A percentile compares a stretch with the other conserved stretches of the same genome.
Conservation (phyloP, 2,888 invertebrate species). For the Caenorhabditis sp. region DNA sequence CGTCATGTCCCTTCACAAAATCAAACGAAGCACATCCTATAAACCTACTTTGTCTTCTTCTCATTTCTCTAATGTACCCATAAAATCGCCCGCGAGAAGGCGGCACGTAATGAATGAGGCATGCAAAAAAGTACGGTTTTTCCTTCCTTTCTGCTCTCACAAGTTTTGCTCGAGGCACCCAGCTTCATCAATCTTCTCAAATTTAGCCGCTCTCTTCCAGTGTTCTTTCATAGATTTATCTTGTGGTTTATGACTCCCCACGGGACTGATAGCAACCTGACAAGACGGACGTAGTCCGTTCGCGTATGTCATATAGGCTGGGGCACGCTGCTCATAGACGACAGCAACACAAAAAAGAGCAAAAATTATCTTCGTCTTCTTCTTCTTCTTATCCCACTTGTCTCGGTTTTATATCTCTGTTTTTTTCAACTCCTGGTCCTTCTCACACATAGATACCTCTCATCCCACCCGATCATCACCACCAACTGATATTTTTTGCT, state of each 20-base stretch:
- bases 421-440: conserved; percentile 38
- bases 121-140: conserved; percentile 60
- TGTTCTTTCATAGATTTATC: conserved; percentile 67
- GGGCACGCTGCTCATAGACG: conserved; percentile 27
- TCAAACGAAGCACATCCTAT: conserved; percentile 59
- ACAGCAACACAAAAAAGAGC: conserved; percentile 15
- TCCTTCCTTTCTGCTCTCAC: not conserved
- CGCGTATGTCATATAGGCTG: conserved; percentile 49
- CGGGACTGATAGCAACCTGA: conserved; percentile 67
- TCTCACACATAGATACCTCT: not conserved
- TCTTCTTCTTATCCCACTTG: not conserved
- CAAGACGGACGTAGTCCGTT: conserved; percentile 61
- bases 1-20: conserved; percentile 30
- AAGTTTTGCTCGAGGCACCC: not conserved
- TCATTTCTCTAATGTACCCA: conserved; percentile 62
- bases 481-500: conserved; percentile 1
- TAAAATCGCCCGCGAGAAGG: conserved; percentile 37
- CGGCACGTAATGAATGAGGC: conserved; percentile 28
- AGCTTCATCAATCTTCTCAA: conserved; percentile 59
- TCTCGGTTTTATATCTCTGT: conserved; percentile 37
- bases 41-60: conserved; percentile 41
- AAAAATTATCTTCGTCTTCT: conserved; percentile 54
- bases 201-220: conserved; percentile 41
- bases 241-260: conserved; percentile 66
- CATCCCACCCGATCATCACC: conserved; percentile 8